Conservation (phyloP, 2,113 vertebrate genomes). For the Oreochromis spilurus region DNA sequence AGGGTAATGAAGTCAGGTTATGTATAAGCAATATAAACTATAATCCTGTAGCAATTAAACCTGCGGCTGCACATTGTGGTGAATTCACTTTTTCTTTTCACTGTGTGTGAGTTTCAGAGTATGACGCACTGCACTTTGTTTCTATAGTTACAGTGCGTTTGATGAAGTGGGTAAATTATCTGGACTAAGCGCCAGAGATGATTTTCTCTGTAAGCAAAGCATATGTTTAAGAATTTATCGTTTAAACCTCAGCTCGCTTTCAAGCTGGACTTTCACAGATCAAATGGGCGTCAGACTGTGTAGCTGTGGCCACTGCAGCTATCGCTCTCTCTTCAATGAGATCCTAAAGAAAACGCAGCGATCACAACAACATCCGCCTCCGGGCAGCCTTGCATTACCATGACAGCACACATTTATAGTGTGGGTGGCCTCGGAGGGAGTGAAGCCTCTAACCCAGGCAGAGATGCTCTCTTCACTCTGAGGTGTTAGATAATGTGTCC, state of each 20-base stretch:
- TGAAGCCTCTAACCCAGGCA: not conserved
- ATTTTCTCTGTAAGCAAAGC: not conserved
- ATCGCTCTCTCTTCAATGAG: not conserved
- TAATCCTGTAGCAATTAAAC: not conserved
- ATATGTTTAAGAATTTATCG: not conserved
- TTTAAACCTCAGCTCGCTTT: not conserved
- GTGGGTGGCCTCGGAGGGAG: not conserved
- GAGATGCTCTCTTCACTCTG: not conserved
- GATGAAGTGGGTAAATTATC: not conserved
- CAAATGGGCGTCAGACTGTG: not conserved
- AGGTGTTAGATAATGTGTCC: not conserved
- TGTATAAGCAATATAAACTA: not conserved
- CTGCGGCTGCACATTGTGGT: not conserved
- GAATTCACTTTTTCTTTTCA: not conserved
- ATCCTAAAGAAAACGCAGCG: not conserved
- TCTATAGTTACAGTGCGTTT: not conserved
- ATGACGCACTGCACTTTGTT: not conserved
- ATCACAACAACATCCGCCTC: not conserved
- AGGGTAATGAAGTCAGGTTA: not conserved
- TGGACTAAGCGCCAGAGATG: not conserved
- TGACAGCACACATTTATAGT: not conserved
- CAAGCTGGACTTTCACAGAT: not conserved
- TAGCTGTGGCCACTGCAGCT: accelerated
- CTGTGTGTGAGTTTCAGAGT: accelerated
- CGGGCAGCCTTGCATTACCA: not conserved